phyloP scores from a whole-genome alignment of 2,113 vertebrate species.

The Xyrauchen texanus region DNA sequence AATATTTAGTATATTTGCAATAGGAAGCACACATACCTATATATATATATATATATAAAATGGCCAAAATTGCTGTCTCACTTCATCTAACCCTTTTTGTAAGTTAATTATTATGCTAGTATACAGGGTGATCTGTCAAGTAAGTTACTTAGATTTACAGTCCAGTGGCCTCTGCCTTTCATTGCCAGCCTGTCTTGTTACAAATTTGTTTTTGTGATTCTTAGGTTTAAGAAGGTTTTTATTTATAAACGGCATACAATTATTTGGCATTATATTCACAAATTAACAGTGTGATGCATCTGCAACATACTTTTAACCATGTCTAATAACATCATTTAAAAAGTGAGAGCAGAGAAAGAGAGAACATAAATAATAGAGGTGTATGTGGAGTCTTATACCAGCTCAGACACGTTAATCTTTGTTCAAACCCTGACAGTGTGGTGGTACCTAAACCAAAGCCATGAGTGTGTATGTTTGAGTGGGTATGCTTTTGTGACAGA shows the following conservation, averaged over 20 bases:
- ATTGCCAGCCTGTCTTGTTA: background rate
- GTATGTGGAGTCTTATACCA: conserved; percentile 37
- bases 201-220: background rate
- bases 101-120: no score
- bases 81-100: no score
- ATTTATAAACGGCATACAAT: no score
- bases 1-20: no score
- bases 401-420: conserved; percentile 63
- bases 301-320: background rate
- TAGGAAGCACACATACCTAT: no score
- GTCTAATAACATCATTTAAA: conserved; percentile 19
- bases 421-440: conserved; percentile 54
- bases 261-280: background rate
- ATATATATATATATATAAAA: no score
- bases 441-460: conserved; percentile 59
- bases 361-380: conserved; percentile 26
- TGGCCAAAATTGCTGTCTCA: no score
- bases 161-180: background rate
- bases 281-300: background rate
- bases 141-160: background rate
- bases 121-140: no score
- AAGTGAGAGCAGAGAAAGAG: conserved; percentile 8
- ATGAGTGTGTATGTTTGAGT: conserved; percentile 47
- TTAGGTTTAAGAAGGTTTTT: background rate
- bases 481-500: background rate